These are phyloP conservation scores for Bergia sp. DNA, from an alignment of 92 coral and sea anemone genomes.

Conservation along the genomic window DNA sequence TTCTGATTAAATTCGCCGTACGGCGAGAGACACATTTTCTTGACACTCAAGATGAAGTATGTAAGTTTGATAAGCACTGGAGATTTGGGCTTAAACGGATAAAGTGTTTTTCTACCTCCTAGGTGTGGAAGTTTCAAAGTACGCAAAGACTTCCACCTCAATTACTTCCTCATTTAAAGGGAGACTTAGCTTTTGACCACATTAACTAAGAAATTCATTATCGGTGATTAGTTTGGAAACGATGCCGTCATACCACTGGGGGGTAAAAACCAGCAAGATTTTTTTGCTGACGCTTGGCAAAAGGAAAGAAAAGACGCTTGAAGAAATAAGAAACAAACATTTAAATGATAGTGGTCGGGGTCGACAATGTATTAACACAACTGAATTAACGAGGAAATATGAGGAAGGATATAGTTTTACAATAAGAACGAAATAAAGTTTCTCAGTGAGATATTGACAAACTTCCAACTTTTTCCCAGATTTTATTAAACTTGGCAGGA, in stretches of 20 bases:
- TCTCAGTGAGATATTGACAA: background rate
- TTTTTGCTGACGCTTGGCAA: slow-evolving; percentile 34
- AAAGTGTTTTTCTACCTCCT: slow-evolving; percentile 16
- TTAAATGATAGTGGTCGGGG: background rate
- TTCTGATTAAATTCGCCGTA: slow-evolving; percentile 28
- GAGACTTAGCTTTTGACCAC: slow-evolving; percentile 15
- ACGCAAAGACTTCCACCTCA: background rate
- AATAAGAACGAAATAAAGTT: background rate
- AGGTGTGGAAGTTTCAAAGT: slow-evolving; percentile 6
- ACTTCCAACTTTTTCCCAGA: background rate
- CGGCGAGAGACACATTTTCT: background rate
- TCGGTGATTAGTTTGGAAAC: slow-evolving; percentile 23
- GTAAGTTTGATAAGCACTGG: slow-evolving; percentile 5
- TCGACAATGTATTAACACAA: background rate
- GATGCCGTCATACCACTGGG: slow-evolving; percentile 39
- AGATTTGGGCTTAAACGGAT: slow-evolving; percentile 1
- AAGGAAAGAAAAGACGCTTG: background rate
- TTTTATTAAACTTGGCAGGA: background rate
- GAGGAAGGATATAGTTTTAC: background rate
- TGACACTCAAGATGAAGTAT: slow-evolving; percentile 1
- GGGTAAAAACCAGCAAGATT: slow-evolving; percentile 14
- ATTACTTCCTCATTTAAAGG: slow-evolving; percentile 20
- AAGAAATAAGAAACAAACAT: background rate
- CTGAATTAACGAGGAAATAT: background rate
- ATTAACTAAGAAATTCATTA: slow-evolving; percentile 46